A percentile compares a stretch with the other conserved stretches of the same genome.
phyloP scores from a whole-genome alignment of 2,113 vertebrate species.

The Ranitomeya imitator region DNA sequence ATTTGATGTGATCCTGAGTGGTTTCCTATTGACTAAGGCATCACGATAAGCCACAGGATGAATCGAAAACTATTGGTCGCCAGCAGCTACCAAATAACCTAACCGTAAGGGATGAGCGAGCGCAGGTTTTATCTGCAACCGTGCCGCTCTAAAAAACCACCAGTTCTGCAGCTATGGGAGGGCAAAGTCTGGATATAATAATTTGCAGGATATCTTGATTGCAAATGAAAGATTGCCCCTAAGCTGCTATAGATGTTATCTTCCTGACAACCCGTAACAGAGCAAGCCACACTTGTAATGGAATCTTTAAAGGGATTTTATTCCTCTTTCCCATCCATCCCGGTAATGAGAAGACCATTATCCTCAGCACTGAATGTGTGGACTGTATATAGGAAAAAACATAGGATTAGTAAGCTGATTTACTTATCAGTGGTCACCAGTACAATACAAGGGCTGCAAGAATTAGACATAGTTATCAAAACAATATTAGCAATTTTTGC shows the following conservation, averaged over 20 bases:
- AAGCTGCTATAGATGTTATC: not conserved
- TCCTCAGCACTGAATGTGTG: not conserved
- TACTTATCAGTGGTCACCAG: too few relatives aligned
- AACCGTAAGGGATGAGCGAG: not conserved
- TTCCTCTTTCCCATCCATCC: not conserved
- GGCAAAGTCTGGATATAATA: not conserved
- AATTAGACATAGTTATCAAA: too few relatives aligned
- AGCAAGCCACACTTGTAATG: not conserved
- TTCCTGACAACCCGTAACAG: not conserved
- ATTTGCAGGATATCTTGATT: not conserved
- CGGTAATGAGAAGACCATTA: not conserved
- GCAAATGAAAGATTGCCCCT: not conserved
- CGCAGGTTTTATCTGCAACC: not conserved
- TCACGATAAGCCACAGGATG: constrained; percentile 14
- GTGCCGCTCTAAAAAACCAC: not conserved
- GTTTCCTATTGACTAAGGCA: constrained; percentile 19
- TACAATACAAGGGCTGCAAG: too few relatives aligned
- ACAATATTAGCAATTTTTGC: too few relatives aligned
- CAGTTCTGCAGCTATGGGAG: not conserved
- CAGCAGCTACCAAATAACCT: constrained; percentile 8
- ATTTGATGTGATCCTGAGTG: constrained; percentile 8
- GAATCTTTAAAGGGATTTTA: not conserved
- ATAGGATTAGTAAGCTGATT: too few relatives aligned
- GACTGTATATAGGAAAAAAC: not conserved
- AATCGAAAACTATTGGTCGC: not conserved